Evolutionary conservation across 2,888 invertebrate genomes (phyloP), one percentile per base, ranked within the genome.

Genomic region (Smittia aterrima): DNA sequence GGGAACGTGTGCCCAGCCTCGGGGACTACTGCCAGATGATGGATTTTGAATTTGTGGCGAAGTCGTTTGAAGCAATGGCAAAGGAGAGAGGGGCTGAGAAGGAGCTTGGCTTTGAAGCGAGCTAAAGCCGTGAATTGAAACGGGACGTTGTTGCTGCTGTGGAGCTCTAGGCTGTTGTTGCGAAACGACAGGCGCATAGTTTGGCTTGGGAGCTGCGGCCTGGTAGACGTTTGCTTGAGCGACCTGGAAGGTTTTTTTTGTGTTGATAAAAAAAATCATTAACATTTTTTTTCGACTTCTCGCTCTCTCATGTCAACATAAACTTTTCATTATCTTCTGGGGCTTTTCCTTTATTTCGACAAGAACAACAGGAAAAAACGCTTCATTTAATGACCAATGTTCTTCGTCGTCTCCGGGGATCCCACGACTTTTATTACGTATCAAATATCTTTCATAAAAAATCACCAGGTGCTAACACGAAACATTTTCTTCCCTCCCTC

Each of bases 1-100:
- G 11, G 66, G 7, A 24, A 85, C 85, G 53, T 85, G 85, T 76
- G 84, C 84, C 85, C 85, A 85, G 78, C 75, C 75, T 16, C 85
- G 85, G 47, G 76, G 76, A 74, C 76, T 75, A 67, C 47, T n/a
- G n/a, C 32, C 25, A 40, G 16, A n/a, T 9, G 24, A 13, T 58
- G 24, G 58, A 16, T 16, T 40, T 18, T 64, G 66, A 22, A 54
- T 74, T 67, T 32, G 75, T 66, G 73, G 75, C 22, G 47, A 70
- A 58, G 16, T 67, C 27, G 70, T 66, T 67, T 66, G 68, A 25
- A 67, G 75, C 25, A 74, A 74, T 54, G 75, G 75, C 40, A 74
- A 74, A 47, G 75, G 75, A 58, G 76, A 76, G 9, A 66, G 47
- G 6, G 76, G 77, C 22, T 76, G 74, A n/a, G 67, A 54, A 18